A percentile compares a stretch with the other conserved stretches of the same genome.
phyloP scores from a whole-genome alignment of 2,797 vertebrate species.

The Rhinichthys osculus region DNA sequence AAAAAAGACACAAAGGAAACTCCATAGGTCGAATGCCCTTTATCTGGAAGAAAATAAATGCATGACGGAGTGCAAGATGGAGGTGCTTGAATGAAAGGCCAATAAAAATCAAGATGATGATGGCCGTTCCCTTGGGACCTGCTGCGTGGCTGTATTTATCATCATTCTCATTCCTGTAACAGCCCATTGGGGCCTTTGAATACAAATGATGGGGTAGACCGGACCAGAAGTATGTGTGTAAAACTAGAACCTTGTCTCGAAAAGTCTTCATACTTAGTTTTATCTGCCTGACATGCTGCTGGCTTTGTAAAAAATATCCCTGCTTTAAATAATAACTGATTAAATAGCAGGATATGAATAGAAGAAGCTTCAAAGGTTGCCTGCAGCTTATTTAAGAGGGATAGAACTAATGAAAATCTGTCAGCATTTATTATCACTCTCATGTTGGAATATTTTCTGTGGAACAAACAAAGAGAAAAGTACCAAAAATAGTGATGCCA shows the following conservation, averaged over 20 bases:
- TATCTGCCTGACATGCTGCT: conserved; percentile 61
- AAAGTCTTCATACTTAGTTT: conserved; percentile 36
- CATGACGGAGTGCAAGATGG: conserved; percentile 45
- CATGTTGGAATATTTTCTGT: not conserved
- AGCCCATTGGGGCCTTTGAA: conserved; percentile 62
- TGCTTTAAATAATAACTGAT: conserved; percentile 78
- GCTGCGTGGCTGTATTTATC: conserved; percentile 66
- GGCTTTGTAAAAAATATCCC: conserved; percentile 69
- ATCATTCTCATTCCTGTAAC: conserved; percentile 65
- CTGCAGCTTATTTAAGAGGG: conserved; percentile 72
- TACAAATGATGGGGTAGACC: conserved; percentile 67
- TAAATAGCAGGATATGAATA: conserved; percentile 64
- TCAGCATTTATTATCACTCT: not conserved
- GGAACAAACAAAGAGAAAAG: not conserved
- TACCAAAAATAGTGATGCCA: not conserved
- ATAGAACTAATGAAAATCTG: not conserved
- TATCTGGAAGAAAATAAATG: conserved; percentile 35
- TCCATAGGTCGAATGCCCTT: conserved; percentile 40
- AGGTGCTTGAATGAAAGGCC: conserved; percentile 60
- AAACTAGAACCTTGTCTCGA: conserved; percentile 46
- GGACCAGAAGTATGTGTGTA: conserved; percentile 58
- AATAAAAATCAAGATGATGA: conserved; percentile 70
- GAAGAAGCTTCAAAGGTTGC: conserved; percentile 73
- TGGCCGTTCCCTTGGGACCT: conserved; percentile 63
- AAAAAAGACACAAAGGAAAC: no score